Percentiles rank a stretch among this genome's conserved stretches.
Conservation (phyloP, 2,888 invertebrate genomes). For the Clanis bilineata region DNA sequence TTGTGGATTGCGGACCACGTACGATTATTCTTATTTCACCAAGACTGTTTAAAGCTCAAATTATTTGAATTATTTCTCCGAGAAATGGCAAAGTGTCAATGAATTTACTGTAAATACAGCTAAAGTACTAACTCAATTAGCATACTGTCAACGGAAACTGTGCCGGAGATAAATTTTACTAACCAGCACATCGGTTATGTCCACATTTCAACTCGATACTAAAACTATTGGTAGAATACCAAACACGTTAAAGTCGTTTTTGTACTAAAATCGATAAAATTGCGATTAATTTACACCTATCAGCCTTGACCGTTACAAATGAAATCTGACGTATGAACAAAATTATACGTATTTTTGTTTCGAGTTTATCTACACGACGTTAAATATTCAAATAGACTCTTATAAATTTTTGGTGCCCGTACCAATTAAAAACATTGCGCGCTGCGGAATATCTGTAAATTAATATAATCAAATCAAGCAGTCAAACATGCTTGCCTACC, state of each 20-base stretch:
- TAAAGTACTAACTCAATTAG: constrained; percentile 34
- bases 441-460: too few species aligned
- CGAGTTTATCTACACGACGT: background rate
- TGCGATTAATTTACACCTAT: background rate
- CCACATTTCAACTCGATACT: constrained; percentile 15
- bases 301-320: background rate
- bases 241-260: background rate
- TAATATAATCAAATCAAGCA: too few species aligned
- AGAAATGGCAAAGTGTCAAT: constrained; percentile 19
- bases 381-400: background rate
- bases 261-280: constrained; percentile 1
- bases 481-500: too few species aligned
- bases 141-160: constrained; percentile 28
- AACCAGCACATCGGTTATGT: constrained; percentile 34
- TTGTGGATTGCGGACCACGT: too few species aligned
- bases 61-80: too few species aligned
- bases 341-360: background rate
- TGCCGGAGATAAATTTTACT: constrained; percentile 33
- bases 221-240: background rate
- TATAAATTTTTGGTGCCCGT: too few species aligned
- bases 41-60: too few species aligned
- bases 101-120: constrained; percentile 30
- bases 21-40: too few species aligned
- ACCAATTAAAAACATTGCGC: background rate
- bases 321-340: background rate